Base-by-base conservation (phyloP, 2,888 invertebrate species). In the Merodon equestris region DNA sequence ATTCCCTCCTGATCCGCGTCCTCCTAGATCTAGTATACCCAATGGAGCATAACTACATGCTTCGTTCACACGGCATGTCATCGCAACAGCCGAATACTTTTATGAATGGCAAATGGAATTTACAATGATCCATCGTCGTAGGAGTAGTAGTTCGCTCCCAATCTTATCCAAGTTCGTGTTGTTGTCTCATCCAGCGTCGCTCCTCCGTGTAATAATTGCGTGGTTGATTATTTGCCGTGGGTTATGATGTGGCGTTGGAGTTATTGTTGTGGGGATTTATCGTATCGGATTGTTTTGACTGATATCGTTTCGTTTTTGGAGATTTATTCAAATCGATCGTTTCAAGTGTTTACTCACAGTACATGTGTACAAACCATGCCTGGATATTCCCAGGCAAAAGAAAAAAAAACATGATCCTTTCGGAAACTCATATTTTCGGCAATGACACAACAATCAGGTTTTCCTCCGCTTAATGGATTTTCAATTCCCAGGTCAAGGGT, bases 401-500 rank as follows among this genome's bases (percentile, higher is more conserved):
- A 27, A 27, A 27, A 27, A 4, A 4, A 7, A 27, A 7, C 27
- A 4, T 7, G 27, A 48, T 34, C 53, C 63, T 57, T 68, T 66
- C 42, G 27, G 13, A 34, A 61, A 63, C 27, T 17, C 42, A 54
- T 44, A 67, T 12, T 18, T 45, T 9, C 12, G 27, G 53, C 70
- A 71, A 70, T 54, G 64, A 27, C 57, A 27, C 27, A 58, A 13
- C 53, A 68, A 73, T 79, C 79, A 79, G 73, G 73, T 79, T 73
- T 66, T 68, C 34, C 17, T 60, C 48, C 18, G 36, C 60, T 54
- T 68, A 79, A 79, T 79, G 73, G 73, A 27, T 79, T 79, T 79
- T 73, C 79, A 73, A 79, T 79, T 64, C 68, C 42, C 63, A 70
- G 73, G 79, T 79, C 61, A 73, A 68, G 68, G 68, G 68, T 79